phyloP scores from a whole-genome alignment of 2,888 invertebrate species.

The Melieria crassipennis region DNA sequence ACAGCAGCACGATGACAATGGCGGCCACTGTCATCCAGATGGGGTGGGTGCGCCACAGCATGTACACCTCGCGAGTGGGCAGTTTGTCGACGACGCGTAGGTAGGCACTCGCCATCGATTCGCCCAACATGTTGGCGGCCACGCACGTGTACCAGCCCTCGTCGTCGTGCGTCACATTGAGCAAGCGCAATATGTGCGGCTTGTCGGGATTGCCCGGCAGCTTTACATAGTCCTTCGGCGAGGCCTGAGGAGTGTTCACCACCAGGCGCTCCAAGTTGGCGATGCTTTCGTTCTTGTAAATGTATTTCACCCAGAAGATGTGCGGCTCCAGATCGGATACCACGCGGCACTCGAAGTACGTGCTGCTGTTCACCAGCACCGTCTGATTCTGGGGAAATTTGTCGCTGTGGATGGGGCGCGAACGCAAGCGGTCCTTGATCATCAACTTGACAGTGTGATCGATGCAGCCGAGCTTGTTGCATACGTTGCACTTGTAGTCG shows the following conservation, averaged over 20 bases:
- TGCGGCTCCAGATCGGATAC: constrained; percentile 85
- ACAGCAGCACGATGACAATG: constrained; percentile 69
- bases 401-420: constrained; percentile 85
- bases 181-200: constrained; percentile 75
- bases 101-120: constrained; percentile 81
- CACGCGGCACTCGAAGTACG: constrained; percentile 80
- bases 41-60: constrained; percentile 67
- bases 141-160: constrained; percentile 97
- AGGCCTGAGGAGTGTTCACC: constrained; percentile 10
- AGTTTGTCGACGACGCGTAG: constrained; percentile 75
- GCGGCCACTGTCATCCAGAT: constrained; percentile 71
- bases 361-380: constrained; percentile 76
- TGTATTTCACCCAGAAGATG: constrained; percentile 78
- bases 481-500: constrained; percentile 86
- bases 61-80: constrained; percentile 48
- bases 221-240: constrained; percentile 40
- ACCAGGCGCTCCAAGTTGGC: constrained; percentile 43
- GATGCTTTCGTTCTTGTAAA: constrained; percentile 48
- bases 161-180: constrained; percentile 87
- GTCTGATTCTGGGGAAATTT: constrained; percentile 86
- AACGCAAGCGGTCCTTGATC: constrained; percentile 82
- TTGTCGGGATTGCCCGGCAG: constrained; percentile 45
- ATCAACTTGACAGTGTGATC: constrained; percentile 75
- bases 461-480: constrained; percentile 83
- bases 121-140: constrained; percentile 88